Evolutionary conservation across 2,113 vertebrate genomes (phyloP), one percentile per base, ranked within the genome.

Genomic region (Podocnemis expansa): DNA sequence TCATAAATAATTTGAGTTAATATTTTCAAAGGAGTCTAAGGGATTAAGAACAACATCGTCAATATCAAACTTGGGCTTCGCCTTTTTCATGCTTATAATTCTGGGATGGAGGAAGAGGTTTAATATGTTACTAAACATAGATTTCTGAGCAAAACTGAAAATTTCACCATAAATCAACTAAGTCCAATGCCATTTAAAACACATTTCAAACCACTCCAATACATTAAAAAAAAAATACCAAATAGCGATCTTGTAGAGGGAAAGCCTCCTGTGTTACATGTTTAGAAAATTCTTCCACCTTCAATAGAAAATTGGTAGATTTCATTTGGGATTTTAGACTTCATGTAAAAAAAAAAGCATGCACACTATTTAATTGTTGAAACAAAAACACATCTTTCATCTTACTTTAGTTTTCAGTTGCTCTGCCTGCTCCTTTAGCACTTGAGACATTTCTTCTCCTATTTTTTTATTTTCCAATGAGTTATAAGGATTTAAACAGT

Each of bases 231-330:
- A 91, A 89, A 88, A 78, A 98, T 98, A 99, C 99, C 99, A 97
- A 96, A 51, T 97, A 98, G 88, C 97, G 97, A 80, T 99, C 98
- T 95, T 97, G 96, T 78, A 97, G 92, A 93, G 96, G 87, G 6
- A 96, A 41, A 55, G 97, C 93, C 84, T 98, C 98, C 49, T 92
- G 96, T 41, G 79, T 97, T 67, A 98, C 88, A 58, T 89, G 95
- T 82, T 90, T 95, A 96, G 98, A 98, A 92, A 99, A 99, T 63
- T 98, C 98, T 95, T 99, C 98, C 60, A 99, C 98, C 99, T 99
- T 95, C 47, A 96, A 92, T 54, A 96, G 78, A 95, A 89, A 97
- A 89, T 21, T 55, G 4, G 25, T 89, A 8, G 70, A 41, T 83
- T 91, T 82, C 13, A 84, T 91, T 94, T 93, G 27, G 49, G 13